These are phyloP conservation scores for Fragum sueziense DNA, from an alignment of 2,888 invertebrate genomes.

Conservation along the genomic window DNA sequence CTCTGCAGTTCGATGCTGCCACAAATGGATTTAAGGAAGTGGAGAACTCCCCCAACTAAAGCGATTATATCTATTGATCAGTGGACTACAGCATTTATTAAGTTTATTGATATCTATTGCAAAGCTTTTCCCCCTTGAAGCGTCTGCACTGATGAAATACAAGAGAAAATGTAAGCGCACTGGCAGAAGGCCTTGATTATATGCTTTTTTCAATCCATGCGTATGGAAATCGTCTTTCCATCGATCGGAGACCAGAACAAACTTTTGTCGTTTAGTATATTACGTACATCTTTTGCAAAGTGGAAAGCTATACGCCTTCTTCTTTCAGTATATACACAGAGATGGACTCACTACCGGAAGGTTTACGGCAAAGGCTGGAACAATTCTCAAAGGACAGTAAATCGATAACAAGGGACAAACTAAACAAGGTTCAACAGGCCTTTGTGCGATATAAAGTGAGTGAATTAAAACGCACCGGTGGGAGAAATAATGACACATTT, in stretches of 20 bases:
- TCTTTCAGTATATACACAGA: too few relatives aligned
- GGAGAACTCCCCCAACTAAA: too few relatives aligned
- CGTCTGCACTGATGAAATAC: slow-evolving; percentile 28
- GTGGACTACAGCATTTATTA: slow-evolving; percentile 24
- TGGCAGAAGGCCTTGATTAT: slow-evolving; percentile 9
- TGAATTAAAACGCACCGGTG: background rate
- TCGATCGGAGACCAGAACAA: too few relatives aligned
- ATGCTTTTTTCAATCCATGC: too few relatives aligned
- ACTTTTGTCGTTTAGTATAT: too few relatives aligned
- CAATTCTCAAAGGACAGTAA: background rate
- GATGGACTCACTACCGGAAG: background rate
- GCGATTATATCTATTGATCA: slow-evolving; percentile 1
- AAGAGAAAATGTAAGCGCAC: slow-evolving; percentile 21
- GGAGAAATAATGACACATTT: background rate
- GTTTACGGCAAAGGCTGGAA: background rate
- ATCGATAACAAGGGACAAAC: background rate
- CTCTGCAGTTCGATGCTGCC: too few relatives aligned
- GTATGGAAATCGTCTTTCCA: too few relatives aligned
- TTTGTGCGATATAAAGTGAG: background rate
- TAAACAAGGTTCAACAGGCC: background rate
- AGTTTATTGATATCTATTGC: slow-evolving; percentile 26
- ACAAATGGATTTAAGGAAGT: too few relatives aligned
- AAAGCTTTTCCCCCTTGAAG: slow-evolving; percentile 16
- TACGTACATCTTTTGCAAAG: too few relatives aligned
- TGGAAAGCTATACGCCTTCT: too few relatives aligned